Conservation (phyloP, 2,113 vertebrate species). For the Peromyscus polionotus region DNA sequence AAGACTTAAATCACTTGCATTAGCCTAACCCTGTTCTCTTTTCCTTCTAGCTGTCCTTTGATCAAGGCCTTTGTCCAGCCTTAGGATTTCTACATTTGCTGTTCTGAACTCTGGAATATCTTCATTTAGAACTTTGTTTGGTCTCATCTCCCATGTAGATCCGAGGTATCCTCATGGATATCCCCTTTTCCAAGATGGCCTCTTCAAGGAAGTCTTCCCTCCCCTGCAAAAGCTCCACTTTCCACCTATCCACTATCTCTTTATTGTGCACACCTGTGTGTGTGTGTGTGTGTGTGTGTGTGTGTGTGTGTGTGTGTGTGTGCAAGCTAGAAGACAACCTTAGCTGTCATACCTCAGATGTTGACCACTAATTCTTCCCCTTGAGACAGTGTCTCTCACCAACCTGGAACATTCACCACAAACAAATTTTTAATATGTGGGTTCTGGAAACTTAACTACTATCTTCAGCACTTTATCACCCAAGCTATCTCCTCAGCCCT, state of each 20-base stretch:
- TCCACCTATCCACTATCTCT: not conserved
- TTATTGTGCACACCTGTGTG: no score
- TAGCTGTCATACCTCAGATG: not conserved
- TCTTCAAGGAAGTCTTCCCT: not conserved
- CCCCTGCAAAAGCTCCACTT: not conserved
- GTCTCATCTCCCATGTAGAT: no score
- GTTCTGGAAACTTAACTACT: not conserved
- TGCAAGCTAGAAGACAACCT: not conserved
- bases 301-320: not conserved
- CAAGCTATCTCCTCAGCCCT: not conserved
- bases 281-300: not conserved
- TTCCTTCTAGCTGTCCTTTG: no score
- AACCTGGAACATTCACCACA: not conserved
- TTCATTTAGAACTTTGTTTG: not conserved
- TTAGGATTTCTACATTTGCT: rapidly evolving
- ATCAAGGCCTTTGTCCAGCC: no score
- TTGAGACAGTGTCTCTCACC: not conserved
- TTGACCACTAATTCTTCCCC: not conserved
- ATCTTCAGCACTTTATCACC: not conserved
- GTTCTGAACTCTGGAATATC: not conserved
- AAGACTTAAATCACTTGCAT: not conserved
- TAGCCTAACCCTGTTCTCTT: rapidly evolving
- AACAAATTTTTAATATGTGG: not conserved
- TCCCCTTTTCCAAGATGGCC: not conserved
- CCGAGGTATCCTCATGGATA: not conserved